Evolutionary conservation across 2,797 vertebrate species (phyloP).

Genomic region (Cyprinella venusta): DNA sequence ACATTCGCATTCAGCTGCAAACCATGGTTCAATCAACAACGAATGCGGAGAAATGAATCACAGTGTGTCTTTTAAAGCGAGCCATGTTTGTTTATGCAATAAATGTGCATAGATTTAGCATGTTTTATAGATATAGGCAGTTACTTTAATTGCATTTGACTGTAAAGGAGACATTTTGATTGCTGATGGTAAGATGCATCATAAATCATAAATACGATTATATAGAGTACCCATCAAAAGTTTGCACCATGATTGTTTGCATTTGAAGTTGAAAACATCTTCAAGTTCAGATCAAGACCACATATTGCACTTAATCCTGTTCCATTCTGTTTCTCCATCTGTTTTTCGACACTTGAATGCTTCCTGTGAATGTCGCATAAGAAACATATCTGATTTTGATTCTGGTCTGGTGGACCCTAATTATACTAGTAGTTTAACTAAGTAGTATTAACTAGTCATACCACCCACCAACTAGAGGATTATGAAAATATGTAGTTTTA

Average conservation of each 20-base stretch:
- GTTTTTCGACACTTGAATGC: background rate
- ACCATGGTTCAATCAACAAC: conserved; percentile 24
- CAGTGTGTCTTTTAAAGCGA: conserved; percentile 2
- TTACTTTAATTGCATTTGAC: background rate
- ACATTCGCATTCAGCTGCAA: conserved; percentile 21
- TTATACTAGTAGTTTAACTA: conserved; percentile 1
- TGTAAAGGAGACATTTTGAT: background rate
- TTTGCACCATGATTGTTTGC: background rate
- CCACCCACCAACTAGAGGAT: conserved; percentile 1
- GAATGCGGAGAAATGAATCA: conserved; percentile 31
- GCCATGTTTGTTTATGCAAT: background rate
- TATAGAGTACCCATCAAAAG: background rate
- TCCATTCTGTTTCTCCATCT: background rate
- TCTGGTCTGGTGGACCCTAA: background rate
- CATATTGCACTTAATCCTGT: background rate
- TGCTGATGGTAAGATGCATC: background rate
- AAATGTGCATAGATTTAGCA: background rate
- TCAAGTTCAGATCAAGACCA: background rate
- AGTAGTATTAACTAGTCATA: background rate
- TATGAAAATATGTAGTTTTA: conserved; percentile 15
- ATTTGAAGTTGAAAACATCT: background rate
- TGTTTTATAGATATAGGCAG: background rate
- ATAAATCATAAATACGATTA: background rate
- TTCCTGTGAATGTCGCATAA: background rate
- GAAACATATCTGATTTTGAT: background rate